These are phyloP conservation scores for Pangasianodon gigas DNA, from an alignment of 2,113 vertebrate species.

Conservation along the genomic window DNA sequence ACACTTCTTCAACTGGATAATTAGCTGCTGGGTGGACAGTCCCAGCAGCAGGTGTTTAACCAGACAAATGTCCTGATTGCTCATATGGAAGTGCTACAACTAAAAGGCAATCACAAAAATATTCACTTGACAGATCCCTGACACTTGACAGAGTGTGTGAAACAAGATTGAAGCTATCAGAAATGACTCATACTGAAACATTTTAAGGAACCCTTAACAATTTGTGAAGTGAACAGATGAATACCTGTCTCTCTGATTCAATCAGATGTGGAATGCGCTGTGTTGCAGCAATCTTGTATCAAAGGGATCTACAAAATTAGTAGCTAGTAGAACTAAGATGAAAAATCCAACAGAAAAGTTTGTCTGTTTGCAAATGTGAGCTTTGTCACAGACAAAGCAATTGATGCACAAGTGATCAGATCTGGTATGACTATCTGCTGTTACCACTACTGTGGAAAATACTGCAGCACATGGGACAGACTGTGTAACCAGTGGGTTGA, in stretches of 20 bases:
- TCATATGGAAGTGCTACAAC: not conserved
- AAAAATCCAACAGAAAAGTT: not conserved
- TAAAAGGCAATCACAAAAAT: not conserved
- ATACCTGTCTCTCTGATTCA: not conserved
- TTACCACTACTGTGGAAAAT: not conserved
- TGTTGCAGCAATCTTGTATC: not conserved
- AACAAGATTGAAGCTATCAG: not conserved
- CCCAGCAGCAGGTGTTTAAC: not conserved
- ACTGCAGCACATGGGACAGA: not conserved
- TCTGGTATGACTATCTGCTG: not conserved
- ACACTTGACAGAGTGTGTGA: not conserved
- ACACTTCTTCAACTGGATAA: not conserved
- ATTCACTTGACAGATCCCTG: not conserved
- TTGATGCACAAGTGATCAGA: not conserved
- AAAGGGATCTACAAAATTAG: not conserved
- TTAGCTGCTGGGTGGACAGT: not conserved
- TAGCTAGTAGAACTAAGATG: not conserved
- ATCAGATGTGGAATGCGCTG: not conserved
- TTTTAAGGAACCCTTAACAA: not conserved
- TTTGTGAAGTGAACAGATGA: conserved; percentile 3
- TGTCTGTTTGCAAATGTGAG: not conserved
- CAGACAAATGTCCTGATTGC: not conserved
- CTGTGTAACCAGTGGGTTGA: not conserved
- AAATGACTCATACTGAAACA: not conserved
- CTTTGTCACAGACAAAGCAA: not conserved